A percentile compares a stretch with the other conserved stretches of the same genome.
These are phyloP conservation scores for Amblyraja radiata DNA, from an alignment of 2,797 vertebrate species.

Conservation along the genomic window DNA sequence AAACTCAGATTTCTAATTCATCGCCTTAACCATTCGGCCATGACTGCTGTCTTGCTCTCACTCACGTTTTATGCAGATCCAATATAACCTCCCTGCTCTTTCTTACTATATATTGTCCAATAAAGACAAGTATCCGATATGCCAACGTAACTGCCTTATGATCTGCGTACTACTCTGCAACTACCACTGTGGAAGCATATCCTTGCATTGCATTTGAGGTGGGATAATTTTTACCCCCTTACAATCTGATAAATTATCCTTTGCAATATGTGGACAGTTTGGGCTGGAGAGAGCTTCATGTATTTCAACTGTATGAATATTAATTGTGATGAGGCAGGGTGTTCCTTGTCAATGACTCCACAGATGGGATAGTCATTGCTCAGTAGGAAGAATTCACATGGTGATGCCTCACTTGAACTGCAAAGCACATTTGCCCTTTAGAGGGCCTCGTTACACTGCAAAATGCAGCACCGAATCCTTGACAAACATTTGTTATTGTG, in stretches of 20 bases:
- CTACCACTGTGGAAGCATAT: not conserved
- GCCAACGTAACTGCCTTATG: too few species aligned
- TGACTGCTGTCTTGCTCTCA: too few species aligned
- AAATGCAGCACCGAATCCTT: not conserved
- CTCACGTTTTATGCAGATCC: too few species aligned
- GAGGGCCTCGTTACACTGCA: slow-evolving; percentile 2
- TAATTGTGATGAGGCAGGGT: not conserved
- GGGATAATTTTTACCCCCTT: not conserved
- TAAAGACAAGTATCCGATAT: too few species aligned
- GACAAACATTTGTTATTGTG: not conserved
- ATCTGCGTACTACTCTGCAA: too few species aligned
- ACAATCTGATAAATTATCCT: not conserved
- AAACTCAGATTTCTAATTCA: too few species aligned
- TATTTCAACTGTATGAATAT: not conserved
- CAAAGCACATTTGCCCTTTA: slow-evolving; percentile 9
- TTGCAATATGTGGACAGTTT: not conserved
- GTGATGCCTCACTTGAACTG: too few species aligned
- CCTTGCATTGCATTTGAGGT: not conserved
- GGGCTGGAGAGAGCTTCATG: not conserved
- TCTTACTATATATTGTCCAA: too few species aligned
- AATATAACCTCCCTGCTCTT: too few species aligned
- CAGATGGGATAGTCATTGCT: not conserved
- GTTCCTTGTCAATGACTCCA: not conserved
- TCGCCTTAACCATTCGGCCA: too few species aligned
- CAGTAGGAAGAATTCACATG: not conserved